Evolutionary conservation across 2,888 invertebrate genomes (phyloP).

Genomic region (Drosophila borborema): DNA sequence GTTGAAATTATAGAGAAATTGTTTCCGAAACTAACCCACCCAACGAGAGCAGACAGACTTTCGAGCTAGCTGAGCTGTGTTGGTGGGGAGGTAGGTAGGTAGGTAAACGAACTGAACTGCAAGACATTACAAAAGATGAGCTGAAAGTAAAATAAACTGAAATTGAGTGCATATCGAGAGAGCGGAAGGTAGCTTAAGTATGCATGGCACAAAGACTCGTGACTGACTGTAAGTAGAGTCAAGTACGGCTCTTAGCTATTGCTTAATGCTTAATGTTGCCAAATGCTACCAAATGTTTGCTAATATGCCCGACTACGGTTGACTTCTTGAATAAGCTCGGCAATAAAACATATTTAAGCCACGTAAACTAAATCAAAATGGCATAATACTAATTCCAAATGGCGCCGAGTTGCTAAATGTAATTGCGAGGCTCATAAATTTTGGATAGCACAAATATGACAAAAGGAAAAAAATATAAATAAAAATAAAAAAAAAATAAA

Average conservation of each 20-base stretch:
- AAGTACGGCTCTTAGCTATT: background rate
- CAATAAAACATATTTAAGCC: slow-evolving; percentile 24
- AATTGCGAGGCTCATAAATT: slow-evolving; percentile 61
- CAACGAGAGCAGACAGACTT: background rate
- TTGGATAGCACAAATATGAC: slow-evolving; percentile 28
- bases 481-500: background rate
- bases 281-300: slow-evolving; percentile 44
- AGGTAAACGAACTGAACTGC: slow-evolving; percentile 62
- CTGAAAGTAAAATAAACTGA: slow-evolving; percentile 72
- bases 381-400: slow-evolving; percentile 57
- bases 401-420: slow-evolving; percentile 59
- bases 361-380: slow-evolving; percentile 53
- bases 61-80: background rate
- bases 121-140: slow-evolving; percentile 63
- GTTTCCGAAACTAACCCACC: background rate
- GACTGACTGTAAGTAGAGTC: background rate
- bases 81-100: background rate
- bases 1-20: slow-evolving; percentile 4
- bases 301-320: slow-evolving; percentile 27
- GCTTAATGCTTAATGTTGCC: slow-evolving; percentile 37
- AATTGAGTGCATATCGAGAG: slow-evolving; percentile 62
- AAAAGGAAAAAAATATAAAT: slow-evolving; percentile 2
- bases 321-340: slow-evolving; percentile 13
- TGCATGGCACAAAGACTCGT: slow-evolving; percentile 39
- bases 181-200: slow-evolving; percentile 33